A percentile compares a stretch with the other conserved stretches of the same genome.
Evolutionary conservation across 2,888 invertebrate genomes (phyloP).

Genomic region (Fragum sueziense): DNA sequence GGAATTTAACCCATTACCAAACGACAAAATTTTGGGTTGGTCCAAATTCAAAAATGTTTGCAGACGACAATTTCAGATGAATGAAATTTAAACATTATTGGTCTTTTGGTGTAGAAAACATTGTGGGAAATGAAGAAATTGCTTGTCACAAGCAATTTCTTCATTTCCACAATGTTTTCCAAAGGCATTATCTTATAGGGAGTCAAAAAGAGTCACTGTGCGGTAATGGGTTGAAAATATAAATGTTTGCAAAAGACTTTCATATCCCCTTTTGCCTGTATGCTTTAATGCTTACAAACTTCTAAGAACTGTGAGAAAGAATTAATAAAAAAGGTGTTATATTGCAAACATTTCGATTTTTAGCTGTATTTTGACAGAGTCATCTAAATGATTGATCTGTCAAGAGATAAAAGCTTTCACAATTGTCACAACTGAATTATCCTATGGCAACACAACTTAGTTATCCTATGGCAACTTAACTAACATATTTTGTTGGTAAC

Average conservation of each 20-base stretch:
- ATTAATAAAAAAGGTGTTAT: background rate
- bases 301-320: background rate
- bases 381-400: background rate
- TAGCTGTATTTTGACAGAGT: background rate
- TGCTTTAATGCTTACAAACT: background rate
- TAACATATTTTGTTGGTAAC: background rate
- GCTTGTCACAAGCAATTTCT: background rate
- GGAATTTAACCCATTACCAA: too few relatives aligned
- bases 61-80: too few relatives aligned
- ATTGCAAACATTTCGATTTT: background rate
- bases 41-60: too few relatives aligned
- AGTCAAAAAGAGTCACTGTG: too few relatives aligned
- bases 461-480: background rate
- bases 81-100: too few relatives aligned
- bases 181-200: too few relatives aligned
- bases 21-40: too few relatives aligned
- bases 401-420: background rate
- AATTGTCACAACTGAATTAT: background rate
- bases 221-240: too few relatives aligned
- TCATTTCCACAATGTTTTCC: too few relatives aligned
- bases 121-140: conserved; percentile 1
- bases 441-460: background rate
- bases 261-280: too few relatives aligned
- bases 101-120: too few relatives aligned
- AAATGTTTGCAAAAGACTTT: too few relatives aligned